Base-by-base conservation (phyloP, 2,113 vertebrate species). In the Pomatostomus ruficeps region DNA sequence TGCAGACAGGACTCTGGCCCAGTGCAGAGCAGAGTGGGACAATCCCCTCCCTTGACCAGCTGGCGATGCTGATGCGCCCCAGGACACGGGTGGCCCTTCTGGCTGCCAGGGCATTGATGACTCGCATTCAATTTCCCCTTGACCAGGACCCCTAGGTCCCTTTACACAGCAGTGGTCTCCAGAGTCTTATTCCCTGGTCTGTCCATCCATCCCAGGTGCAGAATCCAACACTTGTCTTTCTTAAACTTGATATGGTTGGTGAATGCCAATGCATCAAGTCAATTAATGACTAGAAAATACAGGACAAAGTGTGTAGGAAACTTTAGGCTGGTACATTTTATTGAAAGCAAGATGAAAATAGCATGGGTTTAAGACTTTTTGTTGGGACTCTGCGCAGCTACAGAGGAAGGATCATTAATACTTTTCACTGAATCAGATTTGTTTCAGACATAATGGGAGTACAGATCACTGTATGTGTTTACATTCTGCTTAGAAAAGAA, bases 21-120 rank as follows among this genome's bases (percentile, higher is more conserved):
- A 48, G 15, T 8, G 9, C 31, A 58, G 31, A 58, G 31, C 35
- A 42, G 35, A 75, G 14, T 1, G 0, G 14, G 26, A 67, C 45
- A 67, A 43, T 51, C 36, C 9, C 17, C 11, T 67, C 43, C 6
- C 52, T 59, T 9, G 6, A 8, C 45, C 0, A 0, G 31, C 31
- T 59, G 51, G 12, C 1, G 2, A 22, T 75, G 25, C 36, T 76
- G 61, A 59, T 67, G 52, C 9, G 0, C 10, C 9, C 11, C 36
- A 43, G 36, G 31, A 59, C 33, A 67, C 0, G 2, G 4, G 0
- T 58, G 43, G 25, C 17, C 17, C 36, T 49, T 24, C 25, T 22
- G 21, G 13, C 43, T 51, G 22, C 26, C 45, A 18, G 14, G 40
- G 40, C 22, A 45, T 40, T 72, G 38, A 33, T 72, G 2, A 1